Evolutionary conservation across 2,113 vertebrate species (phyloP), one percentile per base, ranked within the genome.

Genomic region (Caloenas nicobarica): DNA sequence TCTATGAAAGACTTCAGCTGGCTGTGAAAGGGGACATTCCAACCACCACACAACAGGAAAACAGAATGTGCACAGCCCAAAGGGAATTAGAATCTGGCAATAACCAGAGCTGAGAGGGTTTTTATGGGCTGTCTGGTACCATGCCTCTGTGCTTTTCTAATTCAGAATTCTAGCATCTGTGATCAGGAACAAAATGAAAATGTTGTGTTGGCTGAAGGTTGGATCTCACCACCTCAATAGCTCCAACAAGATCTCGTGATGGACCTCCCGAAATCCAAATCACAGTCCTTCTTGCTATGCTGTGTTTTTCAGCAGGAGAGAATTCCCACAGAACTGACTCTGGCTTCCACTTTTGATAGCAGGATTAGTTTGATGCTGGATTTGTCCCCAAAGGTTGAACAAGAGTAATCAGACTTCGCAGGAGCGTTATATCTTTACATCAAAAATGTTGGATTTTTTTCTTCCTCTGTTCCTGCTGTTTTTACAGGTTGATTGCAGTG

Each of bases 401-500:
- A 22, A 86, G 22, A 88, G 12, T 71, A 77, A 81, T 15, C 46
- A 54, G 23, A 15, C 11, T 46, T 6, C 0, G 1, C 11, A 66
- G 42, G 10, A 62, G 4, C 31, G 11, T 77, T 81, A 5, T 13
- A 22, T 26, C 22, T 66, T 84, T 74, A 23, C 81, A 62, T 22
- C 0, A 4, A 83, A 89, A 79, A 81, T 4, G 4, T 34, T 6
- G 16, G 0, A 2, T 15, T 5, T 18, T 31, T 42, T 24, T 53
- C 58, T 17, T 13, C 0, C 29, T 68, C 42, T 48, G 1, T 81
- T 81, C 36, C 61, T 69, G 14, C 28, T 86, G 12, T 60, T 88
- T 85, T 94, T 68, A 18, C 69, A 97, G 97, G 7, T 96, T 0
- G 40, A 96, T 16, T 96, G 96, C 66, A 58, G 7, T 25, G 8